phyloP scores from a whole-genome alignment of 2,797 vertebrate genomes.

The Leontocebus nigricollis region DNA sequence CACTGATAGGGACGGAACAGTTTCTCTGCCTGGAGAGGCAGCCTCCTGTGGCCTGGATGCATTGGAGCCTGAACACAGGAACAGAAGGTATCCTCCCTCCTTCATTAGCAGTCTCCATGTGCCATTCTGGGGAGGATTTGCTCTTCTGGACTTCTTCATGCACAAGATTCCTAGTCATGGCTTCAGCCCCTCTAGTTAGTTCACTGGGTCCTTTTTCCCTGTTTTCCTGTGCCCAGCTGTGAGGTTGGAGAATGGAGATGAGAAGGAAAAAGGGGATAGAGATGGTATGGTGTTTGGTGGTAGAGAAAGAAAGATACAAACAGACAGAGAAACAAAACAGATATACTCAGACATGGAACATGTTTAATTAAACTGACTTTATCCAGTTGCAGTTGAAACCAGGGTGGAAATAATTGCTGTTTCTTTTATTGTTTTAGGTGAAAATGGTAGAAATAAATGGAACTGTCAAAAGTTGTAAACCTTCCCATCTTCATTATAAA shows the following conservation, averaged over 20 bases:
- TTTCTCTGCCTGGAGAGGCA: not conserved
- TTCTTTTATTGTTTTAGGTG: conserved; percentile 71
- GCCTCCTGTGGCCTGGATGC: not conserved
- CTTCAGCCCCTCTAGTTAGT: not conserved
- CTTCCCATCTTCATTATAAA: conserved; percentile 75
- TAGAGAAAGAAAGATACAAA: conserved; percentile 33
- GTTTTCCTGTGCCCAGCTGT: not conserved
- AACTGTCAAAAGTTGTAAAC: conserved; percentile 78
- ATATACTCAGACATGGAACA: not conserved
- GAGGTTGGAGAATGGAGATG: not conserved
- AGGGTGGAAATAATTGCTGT: conserved; percentile 77
- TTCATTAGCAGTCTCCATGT: accelerated
- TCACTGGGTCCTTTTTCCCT: not conserved
- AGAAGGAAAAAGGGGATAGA: not conserved
- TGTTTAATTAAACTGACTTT: conserved; percentile 84
- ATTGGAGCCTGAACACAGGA: not conserved
- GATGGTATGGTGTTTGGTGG: not conserved
- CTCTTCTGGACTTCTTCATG: not conserved
- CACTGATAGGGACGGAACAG: too few species aligned
- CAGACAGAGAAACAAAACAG: conserved; percentile 57
- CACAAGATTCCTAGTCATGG: not conserved
- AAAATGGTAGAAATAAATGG: conserved; percentile 80
- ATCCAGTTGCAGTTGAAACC: conserved; percentile 78
- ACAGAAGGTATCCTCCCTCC: not conserved
- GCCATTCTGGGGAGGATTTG: not conserved